Evolutionary conservation across 2,797 vertebrate species (phyloP).

Genomic region (Lepidocolaptes lacrymiger): DNA sequence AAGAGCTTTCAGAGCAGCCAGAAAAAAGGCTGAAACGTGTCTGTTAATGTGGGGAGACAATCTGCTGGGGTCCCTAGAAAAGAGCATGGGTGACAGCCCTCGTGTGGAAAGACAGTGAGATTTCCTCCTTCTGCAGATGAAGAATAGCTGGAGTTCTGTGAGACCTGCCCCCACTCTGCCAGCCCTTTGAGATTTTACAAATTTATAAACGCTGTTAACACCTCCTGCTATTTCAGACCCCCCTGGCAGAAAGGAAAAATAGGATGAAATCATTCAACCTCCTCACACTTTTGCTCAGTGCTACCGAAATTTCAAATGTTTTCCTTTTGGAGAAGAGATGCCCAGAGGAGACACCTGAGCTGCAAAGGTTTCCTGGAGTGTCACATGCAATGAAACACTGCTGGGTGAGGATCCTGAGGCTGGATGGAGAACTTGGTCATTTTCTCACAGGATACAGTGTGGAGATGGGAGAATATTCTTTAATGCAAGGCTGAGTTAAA

Average conservation of each 20-base stretch:
- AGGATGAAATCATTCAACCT: not conserved
- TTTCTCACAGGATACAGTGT: rapidly evolving
- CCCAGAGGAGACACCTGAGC: not conserved
- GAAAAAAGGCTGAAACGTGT: not conserved
- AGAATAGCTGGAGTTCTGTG: not conserved
- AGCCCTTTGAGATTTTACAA: not conserved
- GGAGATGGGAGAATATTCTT: rapidly evolving
- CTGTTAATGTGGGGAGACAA: not conserved
- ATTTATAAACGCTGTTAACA: not conserved
- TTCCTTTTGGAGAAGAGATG: not conserved
- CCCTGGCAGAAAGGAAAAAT: rapidly evolving
- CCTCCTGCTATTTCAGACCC: not conserved
- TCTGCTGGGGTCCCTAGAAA: not conserved
- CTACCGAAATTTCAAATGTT: not conserved
- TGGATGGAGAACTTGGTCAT: not conserved
- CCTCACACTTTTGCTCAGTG: not conserved
- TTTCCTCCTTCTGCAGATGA: not conserved
- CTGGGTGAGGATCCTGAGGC: not conserved
- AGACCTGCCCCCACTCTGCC: not conserved
- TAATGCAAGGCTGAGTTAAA: not conserved
- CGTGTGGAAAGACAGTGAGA: not conserved
- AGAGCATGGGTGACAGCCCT: not conserved
- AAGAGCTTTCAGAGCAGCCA: not conserved
- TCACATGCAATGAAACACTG: rapidly evolving
- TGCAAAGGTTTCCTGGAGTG: not conserved